Evolutionary conservation across 2,797 vertebrate species (phyloP).

Genomic region (Manis pentadactyla): DNA sequence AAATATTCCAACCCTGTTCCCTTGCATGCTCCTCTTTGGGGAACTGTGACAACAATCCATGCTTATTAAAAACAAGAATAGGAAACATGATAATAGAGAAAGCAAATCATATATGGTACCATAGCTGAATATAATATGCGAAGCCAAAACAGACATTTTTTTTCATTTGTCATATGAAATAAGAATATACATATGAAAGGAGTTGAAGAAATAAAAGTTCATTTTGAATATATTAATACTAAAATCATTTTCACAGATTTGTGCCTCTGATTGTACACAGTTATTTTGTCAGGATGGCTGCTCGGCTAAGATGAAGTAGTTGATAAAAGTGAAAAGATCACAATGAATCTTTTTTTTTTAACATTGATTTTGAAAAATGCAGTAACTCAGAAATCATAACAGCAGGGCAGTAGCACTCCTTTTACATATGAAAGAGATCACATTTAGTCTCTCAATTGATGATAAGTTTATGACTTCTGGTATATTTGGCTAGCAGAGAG

Average conservation of each 20-base stretch:
- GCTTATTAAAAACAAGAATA: background rate
- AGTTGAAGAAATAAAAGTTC: background rate
- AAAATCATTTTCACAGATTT: background rate
- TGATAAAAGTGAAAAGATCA: conserved; percentile 35
- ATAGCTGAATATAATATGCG: background rate
- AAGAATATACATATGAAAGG: background rate
- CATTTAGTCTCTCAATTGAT: conserved; percentile 17
- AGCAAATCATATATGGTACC: background rate
- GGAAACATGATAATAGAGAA: background rate
- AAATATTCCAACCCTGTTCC: background rate
- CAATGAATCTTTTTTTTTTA: conserved; percentile 15
- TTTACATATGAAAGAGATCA: conserved; percentile 19
- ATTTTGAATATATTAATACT: conserved; percentile 31
- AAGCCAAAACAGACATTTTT: background rate
- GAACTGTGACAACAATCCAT: background rate
- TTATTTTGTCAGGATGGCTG: conserved; percentile 31
- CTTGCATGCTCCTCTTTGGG: background rate
- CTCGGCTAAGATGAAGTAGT: background rate
- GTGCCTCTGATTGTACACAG: background rate
- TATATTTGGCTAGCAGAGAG: conserved; percentile 41
- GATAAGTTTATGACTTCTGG: conserved; percentile 43
- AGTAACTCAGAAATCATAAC: background rate
- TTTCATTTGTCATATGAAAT: background rate
- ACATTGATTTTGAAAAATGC: background rate
- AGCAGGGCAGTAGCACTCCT: background rate